Evolutionary conservation across 2,797 vertebrate genomes (phyloP).

Genomic region (Smutsia gigantea): DNA sequence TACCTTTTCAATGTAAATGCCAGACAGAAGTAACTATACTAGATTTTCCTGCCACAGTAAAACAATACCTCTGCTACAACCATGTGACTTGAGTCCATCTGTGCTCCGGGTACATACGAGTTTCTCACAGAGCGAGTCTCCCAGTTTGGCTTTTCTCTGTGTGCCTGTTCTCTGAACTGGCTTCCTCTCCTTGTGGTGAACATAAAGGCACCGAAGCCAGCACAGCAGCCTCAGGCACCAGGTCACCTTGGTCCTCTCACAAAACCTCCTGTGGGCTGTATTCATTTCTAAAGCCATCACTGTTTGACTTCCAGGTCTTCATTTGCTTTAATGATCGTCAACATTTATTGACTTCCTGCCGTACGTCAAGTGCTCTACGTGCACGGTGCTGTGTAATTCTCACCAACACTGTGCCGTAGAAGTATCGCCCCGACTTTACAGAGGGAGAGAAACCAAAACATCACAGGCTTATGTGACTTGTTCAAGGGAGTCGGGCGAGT

Average conservation of each 20-base stretch:
- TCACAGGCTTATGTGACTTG: neutral
- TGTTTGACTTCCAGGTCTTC: neutral
- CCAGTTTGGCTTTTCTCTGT: neutral
- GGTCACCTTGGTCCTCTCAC: neutral
- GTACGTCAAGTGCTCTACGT: neutral
- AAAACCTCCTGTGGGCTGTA: neutral
- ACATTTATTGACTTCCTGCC: neutral
- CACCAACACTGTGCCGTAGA: neutral
- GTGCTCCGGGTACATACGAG: neutral
- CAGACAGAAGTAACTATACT: neutral
- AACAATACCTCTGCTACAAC: neutral
- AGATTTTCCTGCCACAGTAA: neutral
- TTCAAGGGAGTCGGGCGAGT: neutral
- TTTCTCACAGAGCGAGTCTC: neutral
- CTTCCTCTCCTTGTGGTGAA: neutral
- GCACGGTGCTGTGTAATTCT: neutral
- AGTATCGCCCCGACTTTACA: neutral
- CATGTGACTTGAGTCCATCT: neutral
- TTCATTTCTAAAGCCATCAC: neutral
- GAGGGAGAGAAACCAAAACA: neutral
- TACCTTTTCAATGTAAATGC: neutral
- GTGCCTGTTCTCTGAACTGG: neutral
- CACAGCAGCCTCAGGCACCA: neutral
- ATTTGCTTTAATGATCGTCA: neutral
- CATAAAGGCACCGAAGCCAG: neutral